Conservation (phyloP, 2,888 invertebrate genomes). For the Cosmopolites sordidus region DNA sequence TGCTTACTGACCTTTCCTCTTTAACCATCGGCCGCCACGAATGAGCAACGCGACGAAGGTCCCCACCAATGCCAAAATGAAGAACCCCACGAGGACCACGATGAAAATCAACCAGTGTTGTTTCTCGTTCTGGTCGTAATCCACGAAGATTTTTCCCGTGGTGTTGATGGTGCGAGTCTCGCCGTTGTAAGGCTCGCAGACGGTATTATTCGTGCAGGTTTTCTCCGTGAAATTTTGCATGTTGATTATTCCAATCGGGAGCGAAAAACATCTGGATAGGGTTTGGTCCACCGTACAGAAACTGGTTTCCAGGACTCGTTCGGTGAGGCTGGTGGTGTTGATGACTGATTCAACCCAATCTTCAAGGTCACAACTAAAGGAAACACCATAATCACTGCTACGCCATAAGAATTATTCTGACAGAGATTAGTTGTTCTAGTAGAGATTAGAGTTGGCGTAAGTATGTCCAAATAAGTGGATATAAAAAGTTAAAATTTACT, state of each 20-base stretch:
- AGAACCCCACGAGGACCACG: slow-evolving; percentile 49
- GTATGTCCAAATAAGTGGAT: too few species aligned
- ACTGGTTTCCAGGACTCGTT: slow-evolving; percentile 53
- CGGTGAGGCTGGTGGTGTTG: slow-evolving; percentile 46
- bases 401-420: too few species aligned
- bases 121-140: slow-evolving; percentile 33
- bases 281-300: slow-evolving; percentile 58
- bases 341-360: slow-evolving; percentile 55
- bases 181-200: slow-evolving; percentile 56
- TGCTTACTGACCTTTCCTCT: slow-evolving; percentile 49
- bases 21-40: slow-evolving; percentile 56
- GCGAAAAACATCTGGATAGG: slow-evolving; percentile 61
- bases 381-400: too few species aligned
- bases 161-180: slow-evolving; percentile 43
- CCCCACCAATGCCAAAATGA: slow-evolving; percentile 53
- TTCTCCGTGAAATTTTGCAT: slow-evolving; percentile 59
- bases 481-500: too few species aligned
- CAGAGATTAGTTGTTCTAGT: too few species aligned
- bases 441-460: too few species aligned
- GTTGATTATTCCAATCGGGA: slow-evolving; percentile 59
- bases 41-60: slow-evolving; percentile 54
- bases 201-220: slow-evolving; percentile 56
- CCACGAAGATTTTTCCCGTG: slow-evolving; percentile 38
- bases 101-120: slow-evolving; percentile 40
- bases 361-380: slow-evolving; percentile 57